Evolutionary conservation across 1,140 invertebrate genomes (phyloP), one percentile per base, ranked within the genome.

Genomic region (Drosophila burlai): DNA sequence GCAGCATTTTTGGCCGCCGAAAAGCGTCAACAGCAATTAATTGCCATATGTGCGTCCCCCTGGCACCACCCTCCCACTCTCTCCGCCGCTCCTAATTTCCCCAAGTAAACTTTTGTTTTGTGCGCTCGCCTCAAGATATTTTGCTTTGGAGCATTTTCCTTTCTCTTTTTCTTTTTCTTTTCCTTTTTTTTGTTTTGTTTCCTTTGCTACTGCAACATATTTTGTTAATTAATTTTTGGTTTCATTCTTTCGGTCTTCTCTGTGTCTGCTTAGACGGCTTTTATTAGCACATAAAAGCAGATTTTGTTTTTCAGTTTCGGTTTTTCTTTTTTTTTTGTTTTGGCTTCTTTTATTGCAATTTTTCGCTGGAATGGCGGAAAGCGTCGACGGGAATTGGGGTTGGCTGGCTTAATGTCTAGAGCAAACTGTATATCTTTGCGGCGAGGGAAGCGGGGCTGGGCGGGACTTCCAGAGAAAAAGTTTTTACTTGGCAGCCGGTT

Each of bases 141-240:
- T 76, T 43, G 73, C 55, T 76, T 73, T 75, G 36, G 62, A 47
- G 43, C 57, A 61, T 62, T 61, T 52, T 42, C 11, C 45, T 55
- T 29, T 21, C 7, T n/a, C 26, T 40, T 54, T 16, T 16, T 5
- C 49, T 26, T 10, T 29, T n/a, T n/a, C n/a, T n/a, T n/a, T n/a
- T n/a, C n/a, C n/a, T n/a, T n/a, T n/a, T n/a, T 11, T 49, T 49
- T 47, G 21, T 26, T 26, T 49, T 26, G 24, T 4, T 47, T 49
- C 4, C n/a, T 45, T 61, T 49, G 54, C 38, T 29, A 24, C 42
- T 62, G 64, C 64, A 78, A 78, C 75, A 78, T 78, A 80, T 80
- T 80, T 79, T 80, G 67, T 73, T 80, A 79, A 80, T 80, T 80
- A 79, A 79, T 80, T 79, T 78, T 78, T 69, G 55, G 43, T 46